Conservation (phyloP, 2,888 invertebrate genomes). For the Volucella inanis region DNA sequence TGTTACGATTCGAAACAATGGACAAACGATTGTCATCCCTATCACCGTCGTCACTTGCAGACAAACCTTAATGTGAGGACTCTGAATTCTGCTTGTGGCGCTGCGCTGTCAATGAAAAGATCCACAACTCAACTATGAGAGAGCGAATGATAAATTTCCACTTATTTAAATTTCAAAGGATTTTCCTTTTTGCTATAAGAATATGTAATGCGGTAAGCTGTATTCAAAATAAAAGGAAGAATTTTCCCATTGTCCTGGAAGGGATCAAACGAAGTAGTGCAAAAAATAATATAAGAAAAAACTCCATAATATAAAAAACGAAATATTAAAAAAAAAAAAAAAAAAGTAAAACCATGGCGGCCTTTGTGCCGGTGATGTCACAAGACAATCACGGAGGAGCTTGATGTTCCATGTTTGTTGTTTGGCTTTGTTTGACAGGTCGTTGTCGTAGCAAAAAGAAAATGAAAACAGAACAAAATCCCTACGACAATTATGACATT, state of each 20-base stretch:
- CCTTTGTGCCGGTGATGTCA: slow-evolving; percentile 56
- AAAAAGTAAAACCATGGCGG: slow-evolving; percentile 15
- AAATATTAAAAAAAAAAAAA: neutral
- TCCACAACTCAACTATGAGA: slow-evolving; percentile 43
- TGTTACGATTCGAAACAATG: slow-evolving; percentile 68
- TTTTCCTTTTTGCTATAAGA: slow-evolving; percentile 46
- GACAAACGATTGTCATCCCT: slow-evolving; percentile 62
- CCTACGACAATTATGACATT: slow-evolving; percentile 70
- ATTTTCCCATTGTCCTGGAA: slow-evolving; percentile 67
- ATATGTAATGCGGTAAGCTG: slow-evolving; percentile 23
- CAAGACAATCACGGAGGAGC: slow-evolving; percentile 35
- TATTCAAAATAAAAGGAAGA: slow-evolving; percentile 59
- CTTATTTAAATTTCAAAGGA: slow-evolving; percentile 71
- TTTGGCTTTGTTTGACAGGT: slow-evolving; percentile 52
- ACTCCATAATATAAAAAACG: slow-evolving; percentile 28
- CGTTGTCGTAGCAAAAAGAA: slow-evolving; percentile 20
- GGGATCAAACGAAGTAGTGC: slow-evolving; percentile 72
- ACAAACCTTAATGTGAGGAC: slow-evolving; percentile 32
- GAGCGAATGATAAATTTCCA: slow-evolving; percentile 67
- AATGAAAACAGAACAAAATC: slow-evolving; percentile 21
- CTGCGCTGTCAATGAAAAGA: slow-evolving; percentile 48
- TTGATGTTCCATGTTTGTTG: slow-evolving; percentile 2
- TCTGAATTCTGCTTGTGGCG: slow-evolving; percentile 25
- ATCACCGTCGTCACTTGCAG: slow-evolving; percentile 69
- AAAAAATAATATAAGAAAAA: slow-evolving; percentile 55